Evolutionary conservation across 1,140 invertebrate genomes (phyloP), one percentile per base, ranked within the genome.

Genomic region (Drosophila teissieri): DNA sequence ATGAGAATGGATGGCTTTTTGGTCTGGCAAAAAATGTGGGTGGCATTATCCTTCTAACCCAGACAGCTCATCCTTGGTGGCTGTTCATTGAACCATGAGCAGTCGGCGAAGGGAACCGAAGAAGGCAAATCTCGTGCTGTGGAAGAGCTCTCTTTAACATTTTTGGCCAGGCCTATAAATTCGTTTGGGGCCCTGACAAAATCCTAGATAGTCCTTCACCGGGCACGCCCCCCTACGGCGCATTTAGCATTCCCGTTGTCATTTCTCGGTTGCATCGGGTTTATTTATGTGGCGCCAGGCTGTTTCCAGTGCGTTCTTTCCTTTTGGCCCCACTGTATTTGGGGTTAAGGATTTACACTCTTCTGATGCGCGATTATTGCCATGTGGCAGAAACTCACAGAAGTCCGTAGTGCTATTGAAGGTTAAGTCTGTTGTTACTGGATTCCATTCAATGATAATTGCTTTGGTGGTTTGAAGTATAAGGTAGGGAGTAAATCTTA

Each of bases 231-330:
- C 36, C 54, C 81, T 60, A 58, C 55, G 44, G 74, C 73, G 82
- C 82, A 85, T 81, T 86, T 81, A 86, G 74, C 65, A 64, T 65
- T 70, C 58, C 19, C 49, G 80, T 84, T 85, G 81, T 74, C 81
- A 86, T 86, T 81, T 80, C 15, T 70, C 48, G 37, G 73, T 72
- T 85, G 81, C 82, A 86, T 73, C 42, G 44, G 62, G 24, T 24
- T 85, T 85, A 85, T 85, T 85, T 86, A 85, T 85, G 81, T 86
- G 81, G 82, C 82, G 81, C 81, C 81, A 85, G 79, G 49, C 67
- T 77, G 78, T 85, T 80, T 19, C 39, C 65, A 76, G 36, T 70
- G 10, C 24, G n/a, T 40, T 46, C 36, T 19, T 46, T n/a, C 22
- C 45, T 3, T 31, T 31, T 31, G 27, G 27, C 27, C 8, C 10